phyloP scores from a whole-genome alignment of 1,140 invertebrate species.

The Drosophila teissieri region DNA sequence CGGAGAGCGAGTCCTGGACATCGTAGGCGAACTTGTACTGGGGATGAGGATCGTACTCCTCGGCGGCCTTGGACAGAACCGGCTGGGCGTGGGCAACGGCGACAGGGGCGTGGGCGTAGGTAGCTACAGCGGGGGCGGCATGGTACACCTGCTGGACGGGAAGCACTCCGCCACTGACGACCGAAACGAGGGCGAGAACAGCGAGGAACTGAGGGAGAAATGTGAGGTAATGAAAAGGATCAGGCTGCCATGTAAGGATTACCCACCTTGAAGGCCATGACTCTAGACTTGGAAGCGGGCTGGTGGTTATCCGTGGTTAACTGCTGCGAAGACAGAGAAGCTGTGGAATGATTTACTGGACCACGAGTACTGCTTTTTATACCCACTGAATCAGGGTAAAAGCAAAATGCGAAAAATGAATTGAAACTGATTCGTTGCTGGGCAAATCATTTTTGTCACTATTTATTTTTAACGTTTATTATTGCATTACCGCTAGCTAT shows the following conservation, averaged over 20 bases:
- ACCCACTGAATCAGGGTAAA: conserved; percentile 34
- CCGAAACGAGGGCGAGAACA: conserved; percentile 66
- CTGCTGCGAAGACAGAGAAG: conserved; percentile 55
- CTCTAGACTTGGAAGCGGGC: conserved; percentile 33
- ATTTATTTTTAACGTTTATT: conserved; percentile 36
- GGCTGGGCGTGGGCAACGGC: conserved; percentile 66
- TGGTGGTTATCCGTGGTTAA: conserved; percentile 44
- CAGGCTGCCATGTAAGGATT: not conserved
- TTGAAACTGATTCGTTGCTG: conserved; percentile 54
- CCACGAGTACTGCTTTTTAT: conserved; percentile 59
- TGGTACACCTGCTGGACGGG: conserved; percentile 69
- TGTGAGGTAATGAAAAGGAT: not conserved
- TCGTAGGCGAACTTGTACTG: conserved; percentile 85
- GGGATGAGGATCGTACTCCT: conserved; percentile 84
- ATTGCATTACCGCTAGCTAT: conserved; percentile 23
- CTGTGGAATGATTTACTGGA: conserved; percentile 74
- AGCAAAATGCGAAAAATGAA: conserved; percentile 35
- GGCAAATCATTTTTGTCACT: conserved; percentile 69
- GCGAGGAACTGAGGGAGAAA: conserved; percentile 54
- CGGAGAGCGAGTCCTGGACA: conserved; percentile 86
- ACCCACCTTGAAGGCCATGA: conserved; percentile 77
- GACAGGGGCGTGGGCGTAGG: conserved; percentile 53
- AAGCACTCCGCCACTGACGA: conserved; percentile 64
- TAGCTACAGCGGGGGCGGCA: conserved; percentile 63
- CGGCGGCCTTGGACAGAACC: conserved; percentile 62